Evolutionary conservation across 2,113 vertebrate genomes (phyloP), one percentile per base, ranked within the genome.

Genomic region (Gobiocypris rarus): DNA sequence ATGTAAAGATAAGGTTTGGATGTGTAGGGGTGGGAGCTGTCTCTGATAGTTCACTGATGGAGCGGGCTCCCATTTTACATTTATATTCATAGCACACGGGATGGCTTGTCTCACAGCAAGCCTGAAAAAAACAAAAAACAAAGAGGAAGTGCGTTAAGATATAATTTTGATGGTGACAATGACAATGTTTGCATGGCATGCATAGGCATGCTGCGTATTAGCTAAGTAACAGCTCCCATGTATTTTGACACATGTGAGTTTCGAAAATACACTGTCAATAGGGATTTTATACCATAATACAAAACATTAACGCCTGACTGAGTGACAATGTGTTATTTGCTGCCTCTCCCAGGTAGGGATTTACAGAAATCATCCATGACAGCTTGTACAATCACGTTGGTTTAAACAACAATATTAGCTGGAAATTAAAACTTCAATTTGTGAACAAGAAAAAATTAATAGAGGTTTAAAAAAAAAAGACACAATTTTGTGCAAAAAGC

Each of bases 11-110:
- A 59, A 83, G 28, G 14, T 69, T 74, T 63, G 69, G 34, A 75
- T 80, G 69, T 70, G 45, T 41, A 67, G 38, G n/a, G 76, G 43
- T 78, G 48, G 67, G 63, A 77, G 75, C 75, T 74, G 48, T 67
- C 43, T 87, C 80, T 83, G 83, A 85, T 83, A 85, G 70, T 80
- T 85, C 73, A 77, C 56, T 75, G 79, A 83, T 80, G 70, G 76
- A 83, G 56, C 56, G 22, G 81, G 77, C 69, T 71, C 76, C 81
- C 41, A 61, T 87, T 84, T 81, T 86, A 74, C 26, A 43, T 71
- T 61, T 83, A 82, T 79, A 88, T 85, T 85, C 84, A 85, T 24
- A 87, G 86, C 74, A 81, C 84, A 85, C 48, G 75, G 34, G 28
- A 31, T 41, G 59, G 61, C 41, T 70, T 82, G 10, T 70, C 31